Evolutionary conservation across 2,888 invertebrate genomes (phyloP), one percentile per base, ranked within the genome.

Genomic region (Phorcus lineatus): DNA sequence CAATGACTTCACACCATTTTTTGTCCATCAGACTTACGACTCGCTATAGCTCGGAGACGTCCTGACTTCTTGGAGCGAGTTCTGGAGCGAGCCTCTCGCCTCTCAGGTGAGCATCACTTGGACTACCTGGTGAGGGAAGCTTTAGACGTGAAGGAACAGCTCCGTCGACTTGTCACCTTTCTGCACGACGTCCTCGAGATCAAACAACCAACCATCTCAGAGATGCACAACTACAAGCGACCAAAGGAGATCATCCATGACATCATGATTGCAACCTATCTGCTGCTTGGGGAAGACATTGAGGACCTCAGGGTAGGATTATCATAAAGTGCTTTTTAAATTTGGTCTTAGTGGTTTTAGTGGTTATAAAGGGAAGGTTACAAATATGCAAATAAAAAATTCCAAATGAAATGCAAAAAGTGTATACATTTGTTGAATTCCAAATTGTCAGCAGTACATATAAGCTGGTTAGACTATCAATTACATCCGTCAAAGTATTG

Each of bases 181-280:
- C 53, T 74, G 24, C 81, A 82, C 67, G 81, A 76, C 66, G 83
- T 87, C 36, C 22, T 86, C 22, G 77, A 80, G 9, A 67, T 87
- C 76, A 83, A 86, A 80, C 84, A 85, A 76, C 82, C 79, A 57
- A 84, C 86, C n/a, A 84, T 88, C n/a, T 86, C 87, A 0, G 88
- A 88, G 80, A 82, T 88, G 74, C 85, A 81, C 66, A 83, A 85
- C 11, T 88, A 88, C 81, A 74, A 80, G 24, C 78, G 79, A 0
- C 88, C 88, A 0, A 87, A 83, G n/a, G 78, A 81, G 31, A 57
- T 74, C 24, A 82, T 88, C 17, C 82, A 86, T 31, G 53, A 55
- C n/a, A 82, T 86, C 67, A 84, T 88, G 85, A 62, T 47, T 11
- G 83, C 84, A 13, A 85, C 86, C 7, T 83, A 84, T 67, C 55